Evolutionary conservation across 2,113 vertebrate species (phyloP).

Genomic region (Scomber japonicus): DNA sequence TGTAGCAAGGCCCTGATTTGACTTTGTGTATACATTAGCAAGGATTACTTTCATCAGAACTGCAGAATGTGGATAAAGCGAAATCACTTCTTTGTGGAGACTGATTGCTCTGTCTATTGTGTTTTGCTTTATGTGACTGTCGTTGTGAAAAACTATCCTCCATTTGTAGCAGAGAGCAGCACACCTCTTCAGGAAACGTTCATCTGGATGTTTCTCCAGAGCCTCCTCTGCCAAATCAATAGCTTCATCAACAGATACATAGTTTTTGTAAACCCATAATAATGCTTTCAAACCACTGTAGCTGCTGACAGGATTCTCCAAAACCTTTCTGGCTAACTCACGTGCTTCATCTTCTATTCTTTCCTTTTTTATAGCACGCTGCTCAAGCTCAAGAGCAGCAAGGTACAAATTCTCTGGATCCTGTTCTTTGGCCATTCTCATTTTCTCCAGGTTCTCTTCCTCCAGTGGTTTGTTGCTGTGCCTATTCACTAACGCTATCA

Average conservation of each 20-base stretch:
- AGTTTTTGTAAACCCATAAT: slow-evolving; percentile 14
- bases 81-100: too few species aligned
- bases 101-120: too few species aligned
- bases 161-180: neutral
- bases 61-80: slow-evolving; percentile 41
- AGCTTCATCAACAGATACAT: slow-evolving; percentile 30
- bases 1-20: neutral
- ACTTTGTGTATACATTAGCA: slow-evolving; percentile 35
- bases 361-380: neutral
- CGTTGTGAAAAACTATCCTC: too few species aligned
- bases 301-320: slow-evolving; percentile 48
- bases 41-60: slow-evolving; percentile 7
- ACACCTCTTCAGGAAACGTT: slow-evolving; percentile 54
- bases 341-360: slow-evolving; percentile 12
- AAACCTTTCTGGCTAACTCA: slow-evolving; percentile 24
- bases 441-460: too few species aligned
- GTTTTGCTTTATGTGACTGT: too few species aligned
- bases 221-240: slow-evolving; percentile 50
- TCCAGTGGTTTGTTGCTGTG: too few species aligned
- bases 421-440: too few species aligned
- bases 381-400: slow-evolving; percentile 33
- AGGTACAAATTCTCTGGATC: slow-evolving; percentile 36
- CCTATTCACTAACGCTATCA: too few species aligned
- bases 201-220: slow-evolving; percentile 48
- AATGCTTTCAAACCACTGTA: slow-evolving; percentile 54